Conservation (phyloP, 1,140 invertebrate genomes). For the Camponotus vicinus region DNA sequence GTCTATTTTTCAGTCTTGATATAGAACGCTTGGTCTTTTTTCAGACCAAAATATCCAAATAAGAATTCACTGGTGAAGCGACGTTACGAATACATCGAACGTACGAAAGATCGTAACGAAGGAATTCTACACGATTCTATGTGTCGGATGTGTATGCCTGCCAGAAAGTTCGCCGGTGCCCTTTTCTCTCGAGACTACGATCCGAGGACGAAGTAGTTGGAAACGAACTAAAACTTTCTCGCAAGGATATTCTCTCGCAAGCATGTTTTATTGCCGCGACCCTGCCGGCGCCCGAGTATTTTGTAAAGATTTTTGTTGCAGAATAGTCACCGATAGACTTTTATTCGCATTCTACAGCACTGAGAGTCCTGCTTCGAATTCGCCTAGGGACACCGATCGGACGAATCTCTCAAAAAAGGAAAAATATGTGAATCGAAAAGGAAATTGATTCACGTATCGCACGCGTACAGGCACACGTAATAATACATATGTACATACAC, state of each 20-base stretch:
- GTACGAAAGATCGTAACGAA: slow-evolving; percentile 33
- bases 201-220: slow-evolving; percentile 46
- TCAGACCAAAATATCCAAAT: not conserved
- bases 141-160: slow-evolving; percentile 28
- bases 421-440: slow-evolving; percentile 27
- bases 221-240: slow-evolving; percentile 53
- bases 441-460: slow-evolving; percentile 58
- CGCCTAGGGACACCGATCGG: slow-evolving; percentile 18
- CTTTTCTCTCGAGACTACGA: slow-evolving; percentile 15
- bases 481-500: not conserved
- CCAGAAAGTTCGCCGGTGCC: slow-evolving; percentile 25
- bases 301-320: slow-evolving; percentile 43
- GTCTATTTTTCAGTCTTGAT: not conserved
- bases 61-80: not conserved
- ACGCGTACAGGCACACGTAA: slow-evolving; percentile 24
- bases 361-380: slow-evolving; percentile 52
- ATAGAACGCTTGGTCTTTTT: not conserved
- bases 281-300: slow-evolving; percentile 24
- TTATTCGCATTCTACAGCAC: slow-evolving; percentile 45
- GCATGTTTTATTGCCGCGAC: slow-evolving; percentile 51
- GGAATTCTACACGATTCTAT: slow-evolving; percentile 32
- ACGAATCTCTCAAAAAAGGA: slow-evolving; percentile 22
- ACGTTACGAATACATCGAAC: slow-evolving; percentile 18
- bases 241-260: slow-evolving; percentile 51
- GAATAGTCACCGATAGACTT: slow-evolving; percentile 34